phyloP scores from a whole-genome alignment of 37 sponge, comb jelly and placozoan genomes.

The Agelas oroides region DNA sequence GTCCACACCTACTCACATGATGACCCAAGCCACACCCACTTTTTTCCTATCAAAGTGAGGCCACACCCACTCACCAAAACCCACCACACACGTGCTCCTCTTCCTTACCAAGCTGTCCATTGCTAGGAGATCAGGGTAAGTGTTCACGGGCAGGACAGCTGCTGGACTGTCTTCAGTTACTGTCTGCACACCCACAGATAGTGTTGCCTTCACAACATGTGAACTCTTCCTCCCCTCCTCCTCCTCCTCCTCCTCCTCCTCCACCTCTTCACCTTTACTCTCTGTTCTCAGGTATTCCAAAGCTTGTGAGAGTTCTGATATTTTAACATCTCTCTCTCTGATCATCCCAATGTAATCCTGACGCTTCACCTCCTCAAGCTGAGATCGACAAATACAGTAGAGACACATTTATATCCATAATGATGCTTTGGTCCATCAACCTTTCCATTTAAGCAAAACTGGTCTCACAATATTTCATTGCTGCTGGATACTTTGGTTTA shows the following conservation, averaged over 20 bases:
- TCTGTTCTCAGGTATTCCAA: slow-evolving; percentile 14
- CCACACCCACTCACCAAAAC: no score
- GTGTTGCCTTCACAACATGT: background rate
- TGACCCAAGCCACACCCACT: background rate
- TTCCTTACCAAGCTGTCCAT: no score
- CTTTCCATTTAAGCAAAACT: no score
- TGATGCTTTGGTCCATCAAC: no score
- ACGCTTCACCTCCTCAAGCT: background rate
- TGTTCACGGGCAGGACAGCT: slow-evolving; percentile 14
- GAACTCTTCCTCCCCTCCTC: background rate
- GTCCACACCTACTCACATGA: background rate
- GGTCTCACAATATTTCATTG: no score
- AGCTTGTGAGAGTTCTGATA: slow-evolving; percentile 8
- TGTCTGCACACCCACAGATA: background rate
- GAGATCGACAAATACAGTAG: no score
- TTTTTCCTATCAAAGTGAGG: background rate
- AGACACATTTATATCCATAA: no score
- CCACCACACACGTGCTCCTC: no score
- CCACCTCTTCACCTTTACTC: background rate
- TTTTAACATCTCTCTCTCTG: slow-evolving; percentile 12
- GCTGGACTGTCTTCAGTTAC: background rate
- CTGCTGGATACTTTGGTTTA: no score
- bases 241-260: background rate
- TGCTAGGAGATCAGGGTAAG: background rate
- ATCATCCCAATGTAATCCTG: no score